Evolutionary conservation across 2,888 invertebrate genomes (phyloP).

Genomic region (Sarcophaga subvicina): DNA sequence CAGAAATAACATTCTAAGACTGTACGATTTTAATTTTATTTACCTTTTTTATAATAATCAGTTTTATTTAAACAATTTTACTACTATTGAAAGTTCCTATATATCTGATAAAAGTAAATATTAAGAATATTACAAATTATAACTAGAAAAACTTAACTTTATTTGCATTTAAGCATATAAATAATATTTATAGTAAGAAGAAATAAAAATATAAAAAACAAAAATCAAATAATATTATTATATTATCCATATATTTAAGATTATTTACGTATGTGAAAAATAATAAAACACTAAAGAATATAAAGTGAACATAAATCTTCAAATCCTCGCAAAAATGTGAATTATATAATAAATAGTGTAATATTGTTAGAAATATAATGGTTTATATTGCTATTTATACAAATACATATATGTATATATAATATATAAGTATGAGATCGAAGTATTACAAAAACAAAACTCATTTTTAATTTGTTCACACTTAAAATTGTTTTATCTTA

Average conservation of each 20-base stretch:
- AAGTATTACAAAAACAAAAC: too few relatives aligned
- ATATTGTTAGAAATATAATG: constrained; percentile 52
- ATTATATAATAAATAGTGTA: constrained; percentile 58
- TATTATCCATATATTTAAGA: constrained; percentile 22
- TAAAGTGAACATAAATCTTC: constrained; percentile 51
- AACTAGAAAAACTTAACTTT: constrained; percentile 49
- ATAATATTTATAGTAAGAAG: constrained; percentile 15
- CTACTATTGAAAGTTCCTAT: constrained; percentile 66
- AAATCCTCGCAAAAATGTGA: constrained; percentile 71
- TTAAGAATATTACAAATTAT: constrained; percentile 53
- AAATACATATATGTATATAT: constrained; percentile 16
- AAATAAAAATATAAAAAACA: constrained; percentile 23
- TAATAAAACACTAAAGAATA: constrained; percentile 1
- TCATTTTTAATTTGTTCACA: not conserved
- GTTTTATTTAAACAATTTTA: constrained; percentile 56
- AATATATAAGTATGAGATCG: constrained; percentile 10
- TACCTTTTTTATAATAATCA: constrained; percentile 33
- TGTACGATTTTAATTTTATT: constrained; percentile 48
- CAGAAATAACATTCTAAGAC: constrained; percentile 59
- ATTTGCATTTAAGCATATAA: constrained; percentile 45
- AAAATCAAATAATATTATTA: constrained; percentile 25
- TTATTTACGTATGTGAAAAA: constrained; percentile 46
- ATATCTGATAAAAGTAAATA: constrained; percentile 62
- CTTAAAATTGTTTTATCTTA: not conserved
- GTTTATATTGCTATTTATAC: constrained; percentile 26